Evolutionary conservation across 2,797 vertebrate species (phyloP).

Genomic region (Artibeus lituratus): DNA sequence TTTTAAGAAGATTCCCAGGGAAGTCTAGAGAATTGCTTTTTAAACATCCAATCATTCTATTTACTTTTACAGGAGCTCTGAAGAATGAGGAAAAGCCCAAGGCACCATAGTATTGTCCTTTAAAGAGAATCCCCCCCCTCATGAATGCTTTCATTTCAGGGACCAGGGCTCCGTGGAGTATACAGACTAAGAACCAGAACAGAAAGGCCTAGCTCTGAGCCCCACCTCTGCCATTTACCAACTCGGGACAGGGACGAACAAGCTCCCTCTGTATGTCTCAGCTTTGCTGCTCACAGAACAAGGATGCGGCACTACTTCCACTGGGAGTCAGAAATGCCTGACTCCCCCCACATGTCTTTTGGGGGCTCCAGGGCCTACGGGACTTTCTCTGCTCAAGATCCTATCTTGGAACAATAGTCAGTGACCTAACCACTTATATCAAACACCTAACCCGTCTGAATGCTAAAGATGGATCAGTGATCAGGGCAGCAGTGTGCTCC

Average conservation of each 20-base stretch:
- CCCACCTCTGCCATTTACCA: neutral
- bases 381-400: neutral
- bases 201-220: neutral
- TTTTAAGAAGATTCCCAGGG: neutral
- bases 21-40: neutral
- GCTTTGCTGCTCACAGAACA: neutral
- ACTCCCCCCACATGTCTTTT: neutral
- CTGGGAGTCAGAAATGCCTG: neutral
- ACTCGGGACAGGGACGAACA: rapidly evolving
- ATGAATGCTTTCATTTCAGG: neutral
- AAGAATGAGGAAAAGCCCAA: neutral
- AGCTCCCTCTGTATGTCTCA: neutral
- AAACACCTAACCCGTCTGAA: neutral
- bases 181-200: neutral
- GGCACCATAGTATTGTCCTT: no score
- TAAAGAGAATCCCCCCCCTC: neutral
- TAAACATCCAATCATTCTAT: neutral
- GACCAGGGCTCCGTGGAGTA: no score
- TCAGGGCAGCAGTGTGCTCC: no score
- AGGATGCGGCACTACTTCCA: neutral
- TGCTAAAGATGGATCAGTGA: neutral
- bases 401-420: neutral
- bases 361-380: neutral
- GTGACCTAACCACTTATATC: neutral
- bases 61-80: neutral